Base-by-base conservation (phyloP, 2,797 vertebrate species). In the Pangasius larnaudii region DNA sequence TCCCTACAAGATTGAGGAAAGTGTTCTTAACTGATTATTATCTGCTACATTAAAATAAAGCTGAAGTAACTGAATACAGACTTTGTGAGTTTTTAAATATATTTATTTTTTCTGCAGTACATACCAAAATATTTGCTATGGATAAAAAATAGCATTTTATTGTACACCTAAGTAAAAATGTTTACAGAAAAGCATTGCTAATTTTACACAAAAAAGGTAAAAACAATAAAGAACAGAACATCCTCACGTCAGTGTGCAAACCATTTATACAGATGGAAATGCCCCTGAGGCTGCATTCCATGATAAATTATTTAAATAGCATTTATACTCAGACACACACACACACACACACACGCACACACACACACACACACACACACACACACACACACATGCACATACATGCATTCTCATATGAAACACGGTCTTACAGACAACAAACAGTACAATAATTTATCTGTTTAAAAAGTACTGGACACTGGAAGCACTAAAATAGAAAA, bases 281-380 rank as follows among this genome's bases (percentile, higher is more conserved):
- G 96, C 95, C 94, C 96, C 96, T 94, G 93, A 95, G 97, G 96
- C 95, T 95, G 96, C 97, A 96, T 94, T 97, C 97, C 97, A 97
- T 93, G 97, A 99, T 99, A 99, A 99, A 98, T 99, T 99, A 99
- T 97, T 99, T 99, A 99, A 99, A 99, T 99, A 99, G 98, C 97
- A 86, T 96, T 85, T 97, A 97, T 98, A 97, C 97, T 98, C 94
- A 96, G 92, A 91, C 87, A 5, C 89, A 69, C 90, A 82, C 71
- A 72, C 56, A 84, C 71, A 53, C 27, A 13, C 77, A 67, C 39
- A 75, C 56, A 58, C 65, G 42, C 87, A 81, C 27, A 84, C 18
- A 85, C 86, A 85, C 71, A 98, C 97, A 98, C 94, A 96, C 63
- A 91, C 87, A 5, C 89, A 69, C 90, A 82, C 71, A 72, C 56